Percentiles rank a stretch among this genome's conserved stretches.
phyloP scores from a whole-genome alignment of 2,888 invertebrate genomes.

The Scaptomyza flava region DNA sequence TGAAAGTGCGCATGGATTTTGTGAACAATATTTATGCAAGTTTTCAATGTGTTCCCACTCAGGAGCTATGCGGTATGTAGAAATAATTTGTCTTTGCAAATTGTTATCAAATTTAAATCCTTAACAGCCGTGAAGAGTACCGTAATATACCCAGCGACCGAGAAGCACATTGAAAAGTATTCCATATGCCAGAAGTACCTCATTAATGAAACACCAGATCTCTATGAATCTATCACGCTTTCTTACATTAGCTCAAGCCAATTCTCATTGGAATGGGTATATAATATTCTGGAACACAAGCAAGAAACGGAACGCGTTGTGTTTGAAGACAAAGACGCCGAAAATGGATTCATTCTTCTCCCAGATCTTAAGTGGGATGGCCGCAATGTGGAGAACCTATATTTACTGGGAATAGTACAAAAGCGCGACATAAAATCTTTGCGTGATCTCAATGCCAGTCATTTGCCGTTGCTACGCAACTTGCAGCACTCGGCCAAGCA shows the following conservation, averaged over 20 bases:
- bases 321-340: conserved; percentile 90
- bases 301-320: conserved; percentile 95
- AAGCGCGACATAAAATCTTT: conserved; percentile 91
- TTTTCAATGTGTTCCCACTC: conserved; percentile 89
- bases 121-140: conserved; percentile 92
- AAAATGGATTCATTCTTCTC: conserved; percentile 93
- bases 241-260: conserved; percentile 90
- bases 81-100: not conserved
- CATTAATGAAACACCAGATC: conserved; percentile 92
- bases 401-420: conserved; percentile 92
- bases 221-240: conserved; percentile 91
- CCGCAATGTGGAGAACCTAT: conserved; percentile 89
- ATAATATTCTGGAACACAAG: conserved; percentile 97
- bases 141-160: conserved; percentile 96
- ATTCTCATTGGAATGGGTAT: conserved; percentile 96
- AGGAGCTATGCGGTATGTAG: conserved; percentile 87
- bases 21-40: conserved; percentile 94
- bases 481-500: conserved; percentile 91
- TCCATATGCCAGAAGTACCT: conserved; percentile 90
- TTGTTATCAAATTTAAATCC: no score
- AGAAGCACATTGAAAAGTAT: conserved; percentile 96
- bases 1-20: conserved; percentile 87
- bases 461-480: conserved; percentile 93
- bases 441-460: conserved; percentile 91
- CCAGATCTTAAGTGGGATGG: conserved; percentile 99